Conservation (phyloP, 2,797 vertebrate genomes). For the Oreochromis mossambicus region DNA sequence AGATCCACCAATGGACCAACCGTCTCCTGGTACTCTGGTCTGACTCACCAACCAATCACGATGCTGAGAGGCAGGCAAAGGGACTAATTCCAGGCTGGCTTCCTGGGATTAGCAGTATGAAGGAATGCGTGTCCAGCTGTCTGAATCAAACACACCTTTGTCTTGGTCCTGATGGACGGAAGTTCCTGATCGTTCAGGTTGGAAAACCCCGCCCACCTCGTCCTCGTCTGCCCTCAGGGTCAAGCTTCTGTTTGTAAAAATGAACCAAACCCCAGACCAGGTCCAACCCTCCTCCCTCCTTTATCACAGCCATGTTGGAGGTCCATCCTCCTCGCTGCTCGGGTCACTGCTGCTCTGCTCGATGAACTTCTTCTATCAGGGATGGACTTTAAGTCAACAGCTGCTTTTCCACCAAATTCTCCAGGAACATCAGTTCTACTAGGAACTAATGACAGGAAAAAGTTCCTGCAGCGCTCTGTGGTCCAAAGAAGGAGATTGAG, state of each 20-base stretch:
- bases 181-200: not conserved
- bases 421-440: not conserved
- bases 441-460: not conserved
- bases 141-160: not conserved
- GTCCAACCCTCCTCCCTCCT: not conserved
- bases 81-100: not conserved
- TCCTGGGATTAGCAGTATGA: not conserved
- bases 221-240: not conserved
- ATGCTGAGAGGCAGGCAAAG: not conserved
- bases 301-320: not conserved
- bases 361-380: not conserved
- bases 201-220: not conserved
- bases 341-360: not conserved
- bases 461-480: not conserved
- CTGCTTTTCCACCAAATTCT: not conserved
- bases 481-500: not conserved
- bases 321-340: not conserved
- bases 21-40: constrained; percentile 75
- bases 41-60: constrained; percentile 41
- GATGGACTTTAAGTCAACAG: not conserved
- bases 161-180: not conserved
- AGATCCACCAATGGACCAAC: constrained; percentile 55
- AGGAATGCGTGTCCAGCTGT: not conserved
- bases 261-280: not conserved
- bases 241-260: not conserved